A percentile compares a stretch with the other conserved stretches of the same genome.
Evolutionary conservation across 2,113 vertebrate genomes (phyloP).

Genomic region (Baryphthengus martii): DNA sequence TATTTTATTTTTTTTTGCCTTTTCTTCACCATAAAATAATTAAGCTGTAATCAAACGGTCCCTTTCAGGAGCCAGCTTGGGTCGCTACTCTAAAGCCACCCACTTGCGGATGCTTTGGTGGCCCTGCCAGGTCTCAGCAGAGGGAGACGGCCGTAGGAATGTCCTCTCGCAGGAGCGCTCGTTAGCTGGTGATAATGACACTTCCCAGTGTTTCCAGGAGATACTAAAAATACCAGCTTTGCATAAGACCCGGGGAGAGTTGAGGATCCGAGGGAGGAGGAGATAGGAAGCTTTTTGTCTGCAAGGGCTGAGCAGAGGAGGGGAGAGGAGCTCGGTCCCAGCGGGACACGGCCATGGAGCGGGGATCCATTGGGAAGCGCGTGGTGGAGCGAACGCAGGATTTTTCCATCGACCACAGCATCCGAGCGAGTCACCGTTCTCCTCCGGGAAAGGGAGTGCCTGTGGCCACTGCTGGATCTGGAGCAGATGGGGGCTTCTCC

Average conservation of each 20-base stretch:
- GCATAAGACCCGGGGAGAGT: not conserved
- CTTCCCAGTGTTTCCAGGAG: constrained; percentile 4
- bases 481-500: not conserved
- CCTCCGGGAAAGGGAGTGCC: not conserved
- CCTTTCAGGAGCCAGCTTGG: not conserved
- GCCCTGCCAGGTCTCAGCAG: not conserved
- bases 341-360: not conserved
- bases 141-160: constrained; percentile 14
- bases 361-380: fast-evolving
- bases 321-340: not conserved
- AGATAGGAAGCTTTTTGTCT: constrained; percentile 9
- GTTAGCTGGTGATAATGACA: constrained; percentile 14
- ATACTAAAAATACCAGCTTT: constrained; percentile 51
- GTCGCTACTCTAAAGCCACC: constrained; percentile 3
- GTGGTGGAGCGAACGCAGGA: fast-evolving
- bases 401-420: not conserved
- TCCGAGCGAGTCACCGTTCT: fast-evolving
- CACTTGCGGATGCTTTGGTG: not conserved
- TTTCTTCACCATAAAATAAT: not conserved
- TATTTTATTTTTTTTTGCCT: not conserved
- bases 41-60: not conserved
- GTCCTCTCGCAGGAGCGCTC: not conserved
- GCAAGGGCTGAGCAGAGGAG: not conserved
- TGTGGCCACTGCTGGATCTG: not conserved
- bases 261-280: constrained; percentile 22